Conservation (phyloP, 2,113 vertebrate species). For the Thinocorus orbignyianus region DNA sequence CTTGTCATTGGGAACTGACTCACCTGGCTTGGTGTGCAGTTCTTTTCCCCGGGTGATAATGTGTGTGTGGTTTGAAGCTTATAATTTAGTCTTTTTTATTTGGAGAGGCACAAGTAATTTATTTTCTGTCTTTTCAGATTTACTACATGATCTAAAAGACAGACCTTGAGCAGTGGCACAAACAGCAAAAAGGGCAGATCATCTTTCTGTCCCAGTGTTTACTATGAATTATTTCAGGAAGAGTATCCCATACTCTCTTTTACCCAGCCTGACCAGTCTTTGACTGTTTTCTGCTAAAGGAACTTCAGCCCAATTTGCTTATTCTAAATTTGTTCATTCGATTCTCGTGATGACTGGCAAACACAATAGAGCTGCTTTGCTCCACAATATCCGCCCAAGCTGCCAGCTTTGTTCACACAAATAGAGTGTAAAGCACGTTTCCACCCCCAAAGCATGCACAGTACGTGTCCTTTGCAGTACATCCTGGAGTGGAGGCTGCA, state of each 20-base stretch:
- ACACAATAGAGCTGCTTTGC: slow-evolving; percentile 60
- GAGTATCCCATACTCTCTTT: slow-evolving; percentile 1
- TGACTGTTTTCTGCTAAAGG: slow-evolving; percentile 44
- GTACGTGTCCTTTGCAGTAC: slow-evolving; percentile 70
- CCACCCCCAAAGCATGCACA: slow-evolving; percentile 66
- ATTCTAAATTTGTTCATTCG: slow-evolving; percentile 62
- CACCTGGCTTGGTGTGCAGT: background rate
- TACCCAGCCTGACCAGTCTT: background rate
- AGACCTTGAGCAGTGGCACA: background rate
- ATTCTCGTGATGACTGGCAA: slow-evolving; percentile 66
- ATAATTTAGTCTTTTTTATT: background rate
- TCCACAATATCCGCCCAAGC: slow-evolving; percentile 66
- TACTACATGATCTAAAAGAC: background rate
- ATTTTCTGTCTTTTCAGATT: background rate
- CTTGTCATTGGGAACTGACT: background rate
- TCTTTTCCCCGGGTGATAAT: background rate
- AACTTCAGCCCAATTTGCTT: slow-evolving; percentile 36
- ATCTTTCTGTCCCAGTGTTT: background rate
- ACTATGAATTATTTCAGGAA: background rate
- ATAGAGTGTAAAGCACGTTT: slow-evolving; percentile 68
- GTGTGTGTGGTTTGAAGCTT: background rate
- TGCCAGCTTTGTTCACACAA: slow-evolving; percentile 75
- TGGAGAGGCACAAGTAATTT: background rate
- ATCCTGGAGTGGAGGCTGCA: slow-evolving; percentile 68
- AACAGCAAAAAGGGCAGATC: background rate